Base-by-base conservation (phyloP, 2,113 vertebrate genomes). In the Plectropomus leopardus region DNA sequence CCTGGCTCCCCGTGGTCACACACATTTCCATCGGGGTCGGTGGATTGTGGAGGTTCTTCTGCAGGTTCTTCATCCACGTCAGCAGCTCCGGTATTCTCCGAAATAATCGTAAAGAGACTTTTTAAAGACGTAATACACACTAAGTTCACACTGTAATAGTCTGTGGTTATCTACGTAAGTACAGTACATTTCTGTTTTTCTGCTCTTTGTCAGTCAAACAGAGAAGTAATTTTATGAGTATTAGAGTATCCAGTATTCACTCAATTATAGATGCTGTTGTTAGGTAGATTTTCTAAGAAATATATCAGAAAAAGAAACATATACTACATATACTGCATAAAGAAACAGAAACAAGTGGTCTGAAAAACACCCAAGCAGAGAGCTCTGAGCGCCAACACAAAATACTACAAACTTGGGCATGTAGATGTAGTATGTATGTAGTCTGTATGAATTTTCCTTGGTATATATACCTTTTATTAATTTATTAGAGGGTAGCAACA, bases 21-120 rank as follows among this genome's bases (percentile, higher is more conserved):
- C 98, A 99, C 66, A 99, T 44, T 50, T 97, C 98, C 97, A 98
- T 97, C 85, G 84, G 76, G 5, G 96, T 97, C 3, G 97, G 98
- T 0, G 98, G 98, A 55, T 96, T 94, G 80, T 99, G 98, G 2
- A 99, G 87, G 28, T 48, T 92, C 85, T 61, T 93, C 94, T 99
- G 98, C 11, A 99, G 94, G 66, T 94, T 84, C 86, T 96, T 98
- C 82, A 99, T 91, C 98, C 98, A 99, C 0, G 94, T 95, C 58
- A 98, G 19, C 72, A 99, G 90, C 86, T 99, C 97, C 10, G 97
- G 97, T 86, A 99, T 94, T 44, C 98, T 99, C 47, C 4, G 0
- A 0, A 64, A 2, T 15, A 16, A 23, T 0, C n/a, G 9, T 70
- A 24, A 10, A 13, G 0, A 40, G 32, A 55, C 17, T 32, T 54